Base-by-base conservation (phyloP, 2,888 invertebrate species). In the Cerastis rubricosa region DNA sequence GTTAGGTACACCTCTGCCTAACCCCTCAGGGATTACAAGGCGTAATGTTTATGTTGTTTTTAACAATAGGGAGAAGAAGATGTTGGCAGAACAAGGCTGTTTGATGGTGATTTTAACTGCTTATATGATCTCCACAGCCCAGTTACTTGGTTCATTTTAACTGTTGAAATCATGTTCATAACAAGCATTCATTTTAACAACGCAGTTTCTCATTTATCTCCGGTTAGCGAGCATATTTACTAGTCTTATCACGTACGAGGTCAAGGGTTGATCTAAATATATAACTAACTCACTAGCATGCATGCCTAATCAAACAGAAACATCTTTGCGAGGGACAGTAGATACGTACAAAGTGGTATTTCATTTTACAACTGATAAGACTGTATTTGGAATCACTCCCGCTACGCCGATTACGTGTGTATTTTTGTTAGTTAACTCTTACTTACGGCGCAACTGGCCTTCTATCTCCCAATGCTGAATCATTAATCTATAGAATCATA, bases 251-350 rank as follows among this genome's bases (percentile, higher is more conserved):
- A 67, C 66, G 43, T 22, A 9, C 0, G 29, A 65, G 78, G 70
- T 80, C 80, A 83, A 61, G 79, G 83, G 17, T 61, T 54, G 19
- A 22, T 54, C 47, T 61, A n/a, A 59, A 45, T 69, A 51, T 51
- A 83, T 45, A 40, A 35, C 29, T 22, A 59, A 54, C 29, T 19
- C 12, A 14, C 22, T n/a, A 25, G 54, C 25, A 67, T 8, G 54
- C 66, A 45, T 63, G 54, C n/a, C 77, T 67, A 54, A 76, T 81
- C 65, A 74, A 81, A 74, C 81, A 74, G 4, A 45, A 61, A 71
- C 35, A 51, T 73, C 54, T 57, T 57, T 64, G n/a, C 5, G 64
- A 17, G 14, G 29, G 35, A 29, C 71, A 11, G n/a, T 19, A 25
- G 25, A 35, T 6, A 54, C 22, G 40, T 12, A 25, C 2, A 25